These are phyloP conservation scores for Priocnemis perturbator DNA, from an alignment of 2,888 invertebrate genomes.

Conservation along the genomic window DNA sequence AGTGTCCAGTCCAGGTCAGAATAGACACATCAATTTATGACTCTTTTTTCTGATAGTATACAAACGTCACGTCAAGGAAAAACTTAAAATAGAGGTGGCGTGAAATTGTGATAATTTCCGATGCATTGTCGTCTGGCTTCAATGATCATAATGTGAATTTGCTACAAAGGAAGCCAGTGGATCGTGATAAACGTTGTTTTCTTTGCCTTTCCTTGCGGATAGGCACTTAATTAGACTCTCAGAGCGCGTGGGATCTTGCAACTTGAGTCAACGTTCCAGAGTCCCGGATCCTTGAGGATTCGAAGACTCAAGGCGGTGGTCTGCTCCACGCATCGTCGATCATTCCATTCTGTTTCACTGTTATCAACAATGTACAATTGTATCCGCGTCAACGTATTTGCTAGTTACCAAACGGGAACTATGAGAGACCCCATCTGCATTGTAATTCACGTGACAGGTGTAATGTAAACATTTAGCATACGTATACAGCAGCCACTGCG, in stretches of 20 bases:
- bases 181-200: conserved; percentile 30
- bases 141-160: conserved; percentile 13
- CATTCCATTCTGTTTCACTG: neutral
- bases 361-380: neutral
- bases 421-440: too few relatives aligned
- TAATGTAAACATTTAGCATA: too few relatives aligned
- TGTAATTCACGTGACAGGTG: too few relatives aligned
- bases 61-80: too few relatives aligned
- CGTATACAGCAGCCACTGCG: too few relatives aligned
- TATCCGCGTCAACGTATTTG: too few relatives aligned
- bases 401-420: too few relatives aligned
- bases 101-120: too few relatives aligned
- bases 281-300: conserved; percentile 22
- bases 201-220: conserved; percentile 46
- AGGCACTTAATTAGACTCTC: conserved; percentile 58
- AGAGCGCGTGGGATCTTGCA: conserved; percentile 51
- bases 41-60: too few relatives aligned
- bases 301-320: conserved; percentile 14
- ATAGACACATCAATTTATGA: too few relatives aligned
- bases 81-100: too few relatives aligned
- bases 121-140: neutral
- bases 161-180: conserved; percentile 8
- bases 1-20: too few relatives aligned
- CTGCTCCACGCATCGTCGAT: conserved; percentile 20
- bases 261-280: conserved; percentile 53